phyloP scores from a whole-genome alignment of 2,888 invertebrate species.

The Patella ulyssiponensis region DNA sequence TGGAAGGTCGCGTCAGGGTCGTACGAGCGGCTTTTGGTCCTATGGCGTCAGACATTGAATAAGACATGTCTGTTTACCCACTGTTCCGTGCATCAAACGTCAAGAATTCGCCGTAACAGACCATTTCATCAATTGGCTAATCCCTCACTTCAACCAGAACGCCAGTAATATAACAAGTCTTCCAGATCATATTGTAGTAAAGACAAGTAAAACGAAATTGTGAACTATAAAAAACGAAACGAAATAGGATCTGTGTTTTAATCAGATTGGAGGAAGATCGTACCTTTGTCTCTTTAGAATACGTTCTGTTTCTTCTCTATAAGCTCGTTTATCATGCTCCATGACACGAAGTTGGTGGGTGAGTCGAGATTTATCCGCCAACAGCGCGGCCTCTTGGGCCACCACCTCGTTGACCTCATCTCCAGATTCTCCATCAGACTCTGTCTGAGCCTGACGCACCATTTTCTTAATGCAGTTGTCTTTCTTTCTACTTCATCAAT shows the following conservation, averaged over 20 bases:
- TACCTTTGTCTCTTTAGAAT: constrained; percentile 73
- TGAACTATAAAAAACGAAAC: neutral
- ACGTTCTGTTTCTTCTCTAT: constrained; percentile 79
- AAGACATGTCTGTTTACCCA: too few species aligned
- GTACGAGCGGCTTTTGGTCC: too few species aligned
- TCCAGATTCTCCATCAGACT: neutral
- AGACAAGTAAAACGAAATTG: neutral
- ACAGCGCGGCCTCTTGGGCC: constrained; percentile 73
- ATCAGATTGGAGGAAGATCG: constrained; percentile 21
- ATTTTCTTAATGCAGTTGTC: neutral
- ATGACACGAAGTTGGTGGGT: constrained; percentile 86
- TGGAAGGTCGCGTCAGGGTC: too few species aligned
- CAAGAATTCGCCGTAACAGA: too few species aligned
- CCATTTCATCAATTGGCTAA: too few species aligned
- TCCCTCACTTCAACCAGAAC: too few species aligned
- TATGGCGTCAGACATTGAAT: too few species aligned
- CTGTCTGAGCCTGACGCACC: neutral
- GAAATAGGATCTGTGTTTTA: neutral
- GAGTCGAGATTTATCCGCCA: constrained; percentile 83
- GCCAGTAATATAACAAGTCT: neutral
- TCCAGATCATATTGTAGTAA: neutral
- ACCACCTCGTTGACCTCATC: constrained; percentile 37
- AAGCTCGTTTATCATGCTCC: constrained; percentile 82
- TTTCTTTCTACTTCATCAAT: neutral
- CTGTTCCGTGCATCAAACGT: too few species aligned